These are phyloP conservation scores for Ctenomys sociabilis DNA, from an alignment of 2,113 vertebrate species.

Conservation along the genomic window DNA sequence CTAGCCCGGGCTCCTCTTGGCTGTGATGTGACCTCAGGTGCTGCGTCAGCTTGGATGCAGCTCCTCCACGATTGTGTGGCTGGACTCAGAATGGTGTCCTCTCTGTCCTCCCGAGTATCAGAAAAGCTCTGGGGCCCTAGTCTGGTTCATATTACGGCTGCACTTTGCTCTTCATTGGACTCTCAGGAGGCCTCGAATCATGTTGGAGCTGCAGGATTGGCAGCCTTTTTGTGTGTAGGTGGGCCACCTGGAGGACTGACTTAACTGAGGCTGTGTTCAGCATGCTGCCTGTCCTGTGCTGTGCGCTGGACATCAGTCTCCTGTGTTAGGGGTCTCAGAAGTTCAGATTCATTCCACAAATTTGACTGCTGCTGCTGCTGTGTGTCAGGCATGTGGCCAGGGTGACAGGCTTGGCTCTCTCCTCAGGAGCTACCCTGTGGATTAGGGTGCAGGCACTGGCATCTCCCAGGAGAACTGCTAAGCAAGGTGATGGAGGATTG, in stretches of 20 bases:
- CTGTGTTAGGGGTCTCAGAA: not conserved
- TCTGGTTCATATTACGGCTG: not conserved
- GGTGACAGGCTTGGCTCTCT: not conserved
- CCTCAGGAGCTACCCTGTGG: not conserved
- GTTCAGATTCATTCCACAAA: not conserved
- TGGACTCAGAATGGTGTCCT: not conserved
- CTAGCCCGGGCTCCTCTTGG: not conserved
- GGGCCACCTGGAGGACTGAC: no score
- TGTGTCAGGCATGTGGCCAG: not conserved
- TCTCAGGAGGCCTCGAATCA: not conserved
- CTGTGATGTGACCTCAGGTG: fast-evolving
- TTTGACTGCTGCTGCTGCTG: not conserved
- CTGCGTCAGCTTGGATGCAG: fast-evolving
- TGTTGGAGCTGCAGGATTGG: not conserved
- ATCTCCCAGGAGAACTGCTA: not conserved
- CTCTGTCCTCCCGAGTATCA: not conserved
- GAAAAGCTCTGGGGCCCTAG: no score
- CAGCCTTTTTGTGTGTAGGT: not conserved
- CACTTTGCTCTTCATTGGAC: not conserved
- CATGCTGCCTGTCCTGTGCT: no score
- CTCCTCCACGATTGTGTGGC: not conserved
- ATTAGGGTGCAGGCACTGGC: not conserved
- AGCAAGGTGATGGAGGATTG: not conserved
- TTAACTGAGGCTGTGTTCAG: not conserved
- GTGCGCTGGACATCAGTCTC: not conserved